A percentile compares a stretch with the other conserved stretches of the same genome.
phyloP scores from a whole-genome alignment of 2,888 invertebrate genomes.

The Pemphredon lugubris region DNA sequence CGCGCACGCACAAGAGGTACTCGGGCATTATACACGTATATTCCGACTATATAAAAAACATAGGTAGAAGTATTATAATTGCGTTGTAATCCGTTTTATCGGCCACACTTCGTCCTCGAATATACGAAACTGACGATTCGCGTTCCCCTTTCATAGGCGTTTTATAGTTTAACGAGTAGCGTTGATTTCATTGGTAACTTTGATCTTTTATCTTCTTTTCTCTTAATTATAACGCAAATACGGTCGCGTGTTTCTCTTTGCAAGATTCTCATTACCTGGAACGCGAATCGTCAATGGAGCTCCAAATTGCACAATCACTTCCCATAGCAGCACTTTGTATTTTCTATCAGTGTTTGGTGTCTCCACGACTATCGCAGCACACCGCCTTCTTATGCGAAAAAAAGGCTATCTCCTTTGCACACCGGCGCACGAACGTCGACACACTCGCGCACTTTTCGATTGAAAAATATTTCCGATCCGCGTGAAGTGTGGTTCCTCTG shows the following conservation, averaged over 20 bases:
- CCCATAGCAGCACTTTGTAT: constrained; percentile 30
- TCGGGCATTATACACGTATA: constrained; percentile 47
- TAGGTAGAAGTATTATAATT: no score
- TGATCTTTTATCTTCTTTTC: no score
- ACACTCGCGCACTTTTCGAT: no score
- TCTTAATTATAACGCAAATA: no score
- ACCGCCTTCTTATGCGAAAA: constrained; percentile 3
- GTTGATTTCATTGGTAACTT: no score
- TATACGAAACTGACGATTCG: constrained; percentile 25
- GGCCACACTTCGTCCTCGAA: no score
- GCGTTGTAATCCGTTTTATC: no score
- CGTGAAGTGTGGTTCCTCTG: no score
- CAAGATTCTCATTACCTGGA: no score
- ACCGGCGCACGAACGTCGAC: neutral
- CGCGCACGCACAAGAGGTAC: constrained; percentile 20
- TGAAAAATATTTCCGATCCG: no score
- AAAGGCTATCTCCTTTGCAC: constrained; percentile 2
- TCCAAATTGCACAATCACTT: constrained; percentile 48
- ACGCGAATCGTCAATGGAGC: constrained; percentile 51
- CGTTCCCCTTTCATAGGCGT: neutral
- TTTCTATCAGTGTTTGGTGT: constrained; percentile 24
- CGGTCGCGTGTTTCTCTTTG: no score
- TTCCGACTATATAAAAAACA: constrained; percentile 1
- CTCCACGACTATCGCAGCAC: constrained; percentile 20
- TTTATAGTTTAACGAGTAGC: neutral